Evolutionary conservation across 2,888 invertebrate species (phyloP), one percentile per base, ranked within the genome.

Genomic region (Adela reaumurella): DNA sequence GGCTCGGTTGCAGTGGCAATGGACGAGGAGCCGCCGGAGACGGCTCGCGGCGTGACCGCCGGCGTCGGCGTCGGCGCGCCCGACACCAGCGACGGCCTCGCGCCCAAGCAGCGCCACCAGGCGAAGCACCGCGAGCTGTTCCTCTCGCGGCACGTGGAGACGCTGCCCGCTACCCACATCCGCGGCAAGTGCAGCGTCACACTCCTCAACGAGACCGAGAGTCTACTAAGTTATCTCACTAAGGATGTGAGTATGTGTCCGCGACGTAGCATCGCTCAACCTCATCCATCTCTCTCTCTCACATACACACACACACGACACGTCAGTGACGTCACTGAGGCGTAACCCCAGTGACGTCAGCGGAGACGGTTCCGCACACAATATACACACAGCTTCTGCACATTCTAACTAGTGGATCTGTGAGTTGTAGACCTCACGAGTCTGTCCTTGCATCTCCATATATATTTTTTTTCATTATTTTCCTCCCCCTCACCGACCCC

Each of bases 121-220:
- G 88, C 97, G 72, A 95, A 95, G 74, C 98, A 99, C 74, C 87
- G 97, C 63, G 99, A 99, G 81, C 83, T 99, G 66, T 99, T 99
- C 83, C 85, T 99, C 57, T 97, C 98, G 46, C 88, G 98, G 61
- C 93, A 94, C 83, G 94, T 97, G 63, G 98, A 99, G 80, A 97
- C 97, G 52, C 83, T 99, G 73, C 97, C 98, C 53, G 98, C 98
- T 58, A 98, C 97, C 53, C 95, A 97, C 82, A 99, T 99, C 64
- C 87, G 99, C 68, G 99, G 97, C 74, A 99, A 99, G 84, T 99
- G 99, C 82, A 91, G 93, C 60, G 99, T 99, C 62, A 97, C 97
- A 59, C 84, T 99, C 62, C 89, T 99, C 79, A 98, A 98, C 82
- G 99, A 99, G 84, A 97, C 97, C 51, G 99, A 99, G 83, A 93